Conservation (phyloP, 2,113 vertebrate species). For the Theristicus caerulescens region DNA sequence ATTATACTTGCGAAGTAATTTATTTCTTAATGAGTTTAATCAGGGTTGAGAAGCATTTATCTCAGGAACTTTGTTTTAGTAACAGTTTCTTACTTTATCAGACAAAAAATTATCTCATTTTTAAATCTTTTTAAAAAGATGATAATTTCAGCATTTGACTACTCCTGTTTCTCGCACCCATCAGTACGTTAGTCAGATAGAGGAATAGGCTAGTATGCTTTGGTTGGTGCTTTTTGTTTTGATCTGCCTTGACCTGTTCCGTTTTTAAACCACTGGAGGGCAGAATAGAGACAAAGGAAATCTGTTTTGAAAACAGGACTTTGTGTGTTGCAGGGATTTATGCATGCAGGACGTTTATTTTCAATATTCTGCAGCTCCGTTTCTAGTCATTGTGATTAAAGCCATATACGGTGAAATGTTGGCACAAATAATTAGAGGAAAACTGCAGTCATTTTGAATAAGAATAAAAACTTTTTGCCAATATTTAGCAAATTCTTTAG, state of each 20-base stretch:
- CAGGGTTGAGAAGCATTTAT: background rate
- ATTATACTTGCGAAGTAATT: background rate
- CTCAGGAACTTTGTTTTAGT: background rate
- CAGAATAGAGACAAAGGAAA: constrained; percentile 46
- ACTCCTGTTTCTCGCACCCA: background rate
- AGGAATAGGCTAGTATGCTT: background rate
- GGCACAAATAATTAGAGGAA: background rate
- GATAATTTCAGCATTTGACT: background rate
- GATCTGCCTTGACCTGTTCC: background rate
- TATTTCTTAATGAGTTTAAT: background rate
- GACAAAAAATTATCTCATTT: rapidly evolving
- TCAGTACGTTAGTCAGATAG: rapidly evolving
- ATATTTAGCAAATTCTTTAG: background rate
- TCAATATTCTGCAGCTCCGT: background rate
- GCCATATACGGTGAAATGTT: background rate
- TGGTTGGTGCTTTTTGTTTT: background rate
- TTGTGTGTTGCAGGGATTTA: background rate
- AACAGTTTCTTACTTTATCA: background rate
- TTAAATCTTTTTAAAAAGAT: background rate
- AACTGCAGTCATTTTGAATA: background rate
- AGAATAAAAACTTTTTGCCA: background rate
- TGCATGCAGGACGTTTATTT: background rate
- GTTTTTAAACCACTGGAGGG: constrained; percentile 51
- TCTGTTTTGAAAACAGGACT: background rate
- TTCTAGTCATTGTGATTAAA: background rate